Conservation (phyloP, 2,888 invertebrate species). For the Tolmerus cingulatus region DNA sequence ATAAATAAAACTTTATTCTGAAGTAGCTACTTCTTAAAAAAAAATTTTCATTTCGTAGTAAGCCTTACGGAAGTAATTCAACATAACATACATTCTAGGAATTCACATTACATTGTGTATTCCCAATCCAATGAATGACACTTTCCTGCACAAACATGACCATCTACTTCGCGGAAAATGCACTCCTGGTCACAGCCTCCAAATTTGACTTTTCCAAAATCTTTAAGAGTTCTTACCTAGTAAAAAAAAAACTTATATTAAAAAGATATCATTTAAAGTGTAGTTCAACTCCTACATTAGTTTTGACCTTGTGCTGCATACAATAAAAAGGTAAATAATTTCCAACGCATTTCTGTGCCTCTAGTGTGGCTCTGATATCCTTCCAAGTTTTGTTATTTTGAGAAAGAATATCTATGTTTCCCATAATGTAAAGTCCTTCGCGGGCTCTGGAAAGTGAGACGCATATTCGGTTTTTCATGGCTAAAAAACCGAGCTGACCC, state of each 20-base stretch:
- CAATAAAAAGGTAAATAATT: slow-evolving; percentile 64
- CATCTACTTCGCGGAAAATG: neutral
- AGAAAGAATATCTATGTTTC: slow-evolving; percentile 71
- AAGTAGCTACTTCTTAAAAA: neutral
- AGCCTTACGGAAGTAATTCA: neutral
- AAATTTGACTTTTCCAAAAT: slow-evolving; percentile 39
- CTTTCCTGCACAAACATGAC: neutral
- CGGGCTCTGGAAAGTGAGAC: slow-evolving; percentile 80
- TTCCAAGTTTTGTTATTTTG: slow-evolving; percentile 68
- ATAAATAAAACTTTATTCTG: neutral
- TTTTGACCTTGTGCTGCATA: slow-evolving; percentile 63
- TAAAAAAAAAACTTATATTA: neutral
- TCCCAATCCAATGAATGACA: neutral
- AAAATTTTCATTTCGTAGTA: neutral
- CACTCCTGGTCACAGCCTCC: slow-evolving; percentile 46
- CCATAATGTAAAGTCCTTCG: slow-evolving; percentile 75
- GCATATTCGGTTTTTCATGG: slow-evolving; percentile 75
- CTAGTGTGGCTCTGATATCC: slow-evolving; percentile 63
- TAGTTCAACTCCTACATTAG: slow-evolving; percentile 43
- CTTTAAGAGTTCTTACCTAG: slow-evolving; percentile 29
- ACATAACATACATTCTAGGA: neutral
- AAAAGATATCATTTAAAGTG: neutral
- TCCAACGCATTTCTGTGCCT: slow-evolving; percentile 67
- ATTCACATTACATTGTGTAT: neutral
- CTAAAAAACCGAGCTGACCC: slow-evolving; percentile 75